Evolutionary conservation across 2,113 vertebrate genomes (phyloP).

Genomic region (Scopus umbretta): DNA sequence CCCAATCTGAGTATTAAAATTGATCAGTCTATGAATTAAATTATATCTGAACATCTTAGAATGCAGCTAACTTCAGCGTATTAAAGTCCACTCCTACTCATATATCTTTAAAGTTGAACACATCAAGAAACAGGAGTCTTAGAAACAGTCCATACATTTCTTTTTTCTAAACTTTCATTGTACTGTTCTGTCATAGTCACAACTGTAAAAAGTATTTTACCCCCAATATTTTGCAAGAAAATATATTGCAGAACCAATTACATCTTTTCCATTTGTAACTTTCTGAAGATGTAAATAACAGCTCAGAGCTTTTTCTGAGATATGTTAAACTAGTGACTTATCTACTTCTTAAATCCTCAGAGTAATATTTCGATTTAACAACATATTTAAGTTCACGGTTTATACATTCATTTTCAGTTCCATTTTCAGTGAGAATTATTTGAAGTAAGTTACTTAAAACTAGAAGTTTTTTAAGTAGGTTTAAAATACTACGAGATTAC

Average conservation of each 20-base stretch:
- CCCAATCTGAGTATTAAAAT: background rate
- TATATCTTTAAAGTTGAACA: background rate
- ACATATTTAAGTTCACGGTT: background rate
- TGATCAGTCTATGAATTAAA: background rate
- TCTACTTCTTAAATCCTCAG: background rate
- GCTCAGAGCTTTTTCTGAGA: background rate
- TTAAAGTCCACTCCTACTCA: background rate
- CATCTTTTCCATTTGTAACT: background rate
- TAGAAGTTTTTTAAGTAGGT: background rate
- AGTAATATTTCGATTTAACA: background rate
- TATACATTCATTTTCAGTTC: background rate
- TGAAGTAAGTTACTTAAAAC: background rate
- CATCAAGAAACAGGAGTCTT: background rate
- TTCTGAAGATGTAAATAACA: background rate
- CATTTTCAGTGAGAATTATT: background rate
- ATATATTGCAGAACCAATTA: background rate
- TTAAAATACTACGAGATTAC: background rate
- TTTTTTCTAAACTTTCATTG: background rate
- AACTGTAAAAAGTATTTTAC: background rate
- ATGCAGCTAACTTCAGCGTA: background rate
- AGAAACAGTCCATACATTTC: background rate
- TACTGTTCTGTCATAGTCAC: background rate
- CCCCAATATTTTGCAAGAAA: background rate
- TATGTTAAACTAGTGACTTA: background rate
- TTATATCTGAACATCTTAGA: background rate